Conservation (phyloP, 2,797 vertebrate genomes). For the Falco novaeseelandiae region DNA sequence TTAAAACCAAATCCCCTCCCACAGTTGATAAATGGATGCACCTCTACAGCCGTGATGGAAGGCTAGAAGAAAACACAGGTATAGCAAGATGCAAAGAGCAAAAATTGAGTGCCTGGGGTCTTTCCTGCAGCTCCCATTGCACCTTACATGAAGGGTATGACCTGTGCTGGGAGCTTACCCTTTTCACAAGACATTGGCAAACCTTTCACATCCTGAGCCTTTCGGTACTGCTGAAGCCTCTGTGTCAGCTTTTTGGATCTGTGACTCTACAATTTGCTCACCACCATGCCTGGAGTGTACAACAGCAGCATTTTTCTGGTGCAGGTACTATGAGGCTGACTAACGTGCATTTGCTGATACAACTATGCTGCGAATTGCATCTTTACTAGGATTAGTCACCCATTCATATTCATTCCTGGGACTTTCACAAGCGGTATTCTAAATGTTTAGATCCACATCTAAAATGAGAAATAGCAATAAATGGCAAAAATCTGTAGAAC, state of each 20-base stretch:
- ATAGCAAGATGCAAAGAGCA: not conserved
- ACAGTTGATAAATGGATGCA: not conserved
- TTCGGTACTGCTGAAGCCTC: not conserved
- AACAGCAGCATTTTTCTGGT: not conserved
- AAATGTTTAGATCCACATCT: not conserved
- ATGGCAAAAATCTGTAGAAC: not conserved
- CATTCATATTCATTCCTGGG: not conserved
- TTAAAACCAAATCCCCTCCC: not conserved
- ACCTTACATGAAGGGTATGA: not conserved
- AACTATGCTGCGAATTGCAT: not conserved
- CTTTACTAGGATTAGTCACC: not conserved
- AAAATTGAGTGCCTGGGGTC: not conserved
- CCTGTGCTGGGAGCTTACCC: not conserved
- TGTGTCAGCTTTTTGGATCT: not conserved
- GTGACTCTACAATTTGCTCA: not conserved
- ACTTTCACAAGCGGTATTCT: not conserved
- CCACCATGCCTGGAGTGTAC: not conserved
- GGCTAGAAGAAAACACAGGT: not conserved
- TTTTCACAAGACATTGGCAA: not conserved
- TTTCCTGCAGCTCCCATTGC: not conserved
- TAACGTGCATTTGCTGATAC: not conserved
- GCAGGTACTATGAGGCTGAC: not conserved
- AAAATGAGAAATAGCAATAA: constrained; percentile 16
- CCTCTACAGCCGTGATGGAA: not conserved
- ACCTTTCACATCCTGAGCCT: not conserved